Percentiles rank a stretch among this genome's conserved stretches.
Conservation (phyloP, 2,888 invertebrate genomes). For the Fissipunctia ypsillon region DNA sequence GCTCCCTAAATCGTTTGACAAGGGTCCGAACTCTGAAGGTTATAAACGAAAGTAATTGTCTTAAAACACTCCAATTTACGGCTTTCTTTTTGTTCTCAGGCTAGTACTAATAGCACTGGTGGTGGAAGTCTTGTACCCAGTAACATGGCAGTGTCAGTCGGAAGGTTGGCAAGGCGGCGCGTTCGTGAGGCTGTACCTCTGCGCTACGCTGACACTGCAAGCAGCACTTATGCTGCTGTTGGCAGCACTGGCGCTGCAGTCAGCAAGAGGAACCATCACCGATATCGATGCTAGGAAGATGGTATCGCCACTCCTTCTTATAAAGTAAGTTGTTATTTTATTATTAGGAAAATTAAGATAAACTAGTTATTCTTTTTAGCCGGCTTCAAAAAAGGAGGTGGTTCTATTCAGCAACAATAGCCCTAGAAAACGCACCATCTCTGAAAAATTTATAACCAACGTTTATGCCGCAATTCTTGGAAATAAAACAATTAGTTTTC, state of each 20-base stretch:
- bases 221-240: slow-evolving; percentile 92
- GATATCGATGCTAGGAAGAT: slow-evolving; percentile 93
- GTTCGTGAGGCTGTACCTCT: slow-evolving; percentile 93
- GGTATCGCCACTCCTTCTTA: slow-evolving; percentile 93
- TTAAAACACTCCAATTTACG: slow-evolving; percentile 4
- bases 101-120: slow-evolving; percentile 92
- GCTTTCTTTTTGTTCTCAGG: slow-evolving; percentile 86
- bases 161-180: slow-evolving; percentile 94
- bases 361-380: background rate
- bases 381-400: background rate
- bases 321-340: slow-evolving; percentile 90
- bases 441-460: background rate
- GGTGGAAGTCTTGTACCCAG: slow-evolving; percentile 91
- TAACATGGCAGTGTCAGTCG: slow-evolving; percentile 92
- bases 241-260: slow-evolving; percentile 92
- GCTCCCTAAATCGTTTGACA: slow-evolving; percentile 24
- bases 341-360: background rate
- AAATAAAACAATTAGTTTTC: background rate
- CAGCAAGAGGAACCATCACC: slow-evolving; percentile 94
- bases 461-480: background rate
- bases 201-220: slow-evolving; percentile 93
- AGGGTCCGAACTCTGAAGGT: slow-evolving; percentile 7
- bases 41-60: slow-evolving; percentile 4
- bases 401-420: background rate
- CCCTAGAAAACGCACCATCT: background rate